These are phyloP conservation scores for Ceuthmochares aereus DNA, from an alignment of 2,113 vertebrate genomes.

Conservation along the genomic window DNA sequence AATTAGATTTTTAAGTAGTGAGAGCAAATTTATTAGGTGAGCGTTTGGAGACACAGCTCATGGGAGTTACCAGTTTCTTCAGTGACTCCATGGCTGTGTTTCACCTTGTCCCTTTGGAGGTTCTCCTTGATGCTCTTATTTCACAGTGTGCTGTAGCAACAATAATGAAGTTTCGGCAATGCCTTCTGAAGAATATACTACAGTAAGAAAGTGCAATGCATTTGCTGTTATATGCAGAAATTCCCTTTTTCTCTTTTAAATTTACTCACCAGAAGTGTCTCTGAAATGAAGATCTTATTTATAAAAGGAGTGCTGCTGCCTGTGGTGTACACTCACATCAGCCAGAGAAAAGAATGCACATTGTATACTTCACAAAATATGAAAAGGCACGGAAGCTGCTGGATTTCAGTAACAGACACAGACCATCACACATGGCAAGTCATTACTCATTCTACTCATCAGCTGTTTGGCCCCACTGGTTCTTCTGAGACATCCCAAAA, in stretches of 20 bases:
- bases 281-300: neutral
- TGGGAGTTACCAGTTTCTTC: neutral
- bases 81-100: neutral
- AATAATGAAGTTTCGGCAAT: neutral
- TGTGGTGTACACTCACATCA: neutral
- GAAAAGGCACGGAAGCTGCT: neutral
- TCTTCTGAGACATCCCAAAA: slow-evolving; percentile 50
- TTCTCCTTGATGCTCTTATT: neutral
- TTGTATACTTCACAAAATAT: neutral
- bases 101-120: neutral
- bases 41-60: neutral
- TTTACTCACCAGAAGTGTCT: neutral
- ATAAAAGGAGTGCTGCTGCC: neutral
- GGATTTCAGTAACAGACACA: neutral
- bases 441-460: neutral
- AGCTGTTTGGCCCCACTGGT: slow-evolving; percentile 24
- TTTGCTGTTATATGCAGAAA: neutral
- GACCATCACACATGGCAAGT: neutral
- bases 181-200: neutral
- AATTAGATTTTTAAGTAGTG: slow-evolving; percentile 46
- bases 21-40: neutral
- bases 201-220: neutral
- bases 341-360: neutral
- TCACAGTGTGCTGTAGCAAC: neutral
- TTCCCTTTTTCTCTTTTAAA: neutral